These are phyloP conservation scores for Ceratothoa steindachneri DNA, from an alignment of 2,888 invertebrate genomes.

Conservation along the genomic window DNA sequence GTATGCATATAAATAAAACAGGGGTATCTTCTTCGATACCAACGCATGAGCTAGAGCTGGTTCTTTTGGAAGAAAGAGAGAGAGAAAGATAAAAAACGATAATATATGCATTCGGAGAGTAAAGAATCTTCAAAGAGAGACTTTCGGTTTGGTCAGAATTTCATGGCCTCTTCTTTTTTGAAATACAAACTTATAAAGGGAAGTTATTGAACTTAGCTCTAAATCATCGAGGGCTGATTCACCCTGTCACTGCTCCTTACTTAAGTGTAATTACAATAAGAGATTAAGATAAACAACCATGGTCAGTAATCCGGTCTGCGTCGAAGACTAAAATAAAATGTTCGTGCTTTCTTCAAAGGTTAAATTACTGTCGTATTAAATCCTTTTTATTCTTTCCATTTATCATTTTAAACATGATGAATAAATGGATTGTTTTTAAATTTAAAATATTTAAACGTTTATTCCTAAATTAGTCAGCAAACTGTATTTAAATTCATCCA, in stretches of 20 bases:
- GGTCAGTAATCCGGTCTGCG: neutral
- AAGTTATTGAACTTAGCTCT: neutral
- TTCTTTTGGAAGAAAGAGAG: too few species aligned
- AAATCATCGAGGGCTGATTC: neutral
- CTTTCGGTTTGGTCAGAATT: too few species aligned
- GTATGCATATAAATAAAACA: too few species aligned
- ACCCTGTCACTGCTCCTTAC: neutral
- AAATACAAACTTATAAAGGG: constrained; percentile 1
- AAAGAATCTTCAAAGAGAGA: too few species aligned
- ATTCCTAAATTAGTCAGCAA: neutral
- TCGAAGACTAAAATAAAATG: neutral
- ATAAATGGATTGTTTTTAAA: neutral
- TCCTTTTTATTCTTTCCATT: neutral
- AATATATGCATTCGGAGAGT: too few species aligned
- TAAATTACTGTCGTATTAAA: neutral
- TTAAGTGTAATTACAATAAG: constrained; percentile 3
- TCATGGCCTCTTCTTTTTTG: too few species aligned
- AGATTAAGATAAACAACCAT: constrained; percentile 6
- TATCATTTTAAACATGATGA: neutral
- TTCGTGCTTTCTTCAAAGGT: neutral
- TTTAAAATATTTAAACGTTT: neutral
- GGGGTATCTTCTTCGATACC: too few species aligned
- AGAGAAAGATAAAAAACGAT: too few species aligned
- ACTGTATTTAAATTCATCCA: neutral
- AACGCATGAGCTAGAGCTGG: too few species aligned